phyloP scores from a whole-genome alignment of 1,140 invertebrate genomes.

The Cherax quadricarinatus region DNA sequence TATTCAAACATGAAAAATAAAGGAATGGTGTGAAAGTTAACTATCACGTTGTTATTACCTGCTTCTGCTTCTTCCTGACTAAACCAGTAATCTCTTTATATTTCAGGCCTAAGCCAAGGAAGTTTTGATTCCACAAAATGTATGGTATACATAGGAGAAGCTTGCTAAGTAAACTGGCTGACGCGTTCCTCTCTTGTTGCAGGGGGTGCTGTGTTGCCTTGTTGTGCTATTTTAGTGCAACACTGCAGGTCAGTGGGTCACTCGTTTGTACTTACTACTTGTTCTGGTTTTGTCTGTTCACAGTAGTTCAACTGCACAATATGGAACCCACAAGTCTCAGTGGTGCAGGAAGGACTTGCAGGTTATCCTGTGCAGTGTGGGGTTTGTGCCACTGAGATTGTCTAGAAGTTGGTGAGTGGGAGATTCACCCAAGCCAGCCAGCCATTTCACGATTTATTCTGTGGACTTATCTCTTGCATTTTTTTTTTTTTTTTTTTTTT shows the following conservation, averaged over 20 bases:
- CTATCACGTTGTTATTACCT: conserved; percentile 54
- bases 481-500: background rate
- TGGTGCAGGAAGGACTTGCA: conserved; percentile 42
- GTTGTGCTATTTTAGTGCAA: conserved; percentile 71
- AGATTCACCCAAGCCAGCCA: conserved; percentile 17
- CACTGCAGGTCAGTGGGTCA: conserved; percentile 72
- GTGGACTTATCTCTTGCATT: background rate
- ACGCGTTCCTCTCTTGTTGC: conserved; percentile 69
- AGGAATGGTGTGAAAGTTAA: conserved; percentile 68
- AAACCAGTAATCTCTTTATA: conserved; percentile 49
- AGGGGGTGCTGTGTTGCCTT: conserved; percentile 71
- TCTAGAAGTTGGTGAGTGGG: conserved; percentile 45
- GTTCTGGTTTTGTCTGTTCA: conserved; percentile 71
- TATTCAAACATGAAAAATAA: conserved; percentile 68
- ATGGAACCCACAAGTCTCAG: conserved; percentile 58
- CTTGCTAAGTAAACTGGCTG: conserved; percentile 68
- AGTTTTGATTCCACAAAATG: conserved; percentile 60
- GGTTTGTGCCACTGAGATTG: conserved; percentile 26
- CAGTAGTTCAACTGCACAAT: conserved; percentile 69
- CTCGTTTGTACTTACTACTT: conserved; percentile 71
- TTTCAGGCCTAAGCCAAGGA: conserved; percentile 64
- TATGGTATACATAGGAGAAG: conserved; percentile 67
- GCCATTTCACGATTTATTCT: background rate
- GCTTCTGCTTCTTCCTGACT: conserved; percentile 22
- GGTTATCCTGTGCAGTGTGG: conserved; percentile 27